These are phyloP conservation scores for Alouatta palliata DNA, from an alignment of 2,113 vertebrate genomes.

Conservation along the genomic window DNA sequence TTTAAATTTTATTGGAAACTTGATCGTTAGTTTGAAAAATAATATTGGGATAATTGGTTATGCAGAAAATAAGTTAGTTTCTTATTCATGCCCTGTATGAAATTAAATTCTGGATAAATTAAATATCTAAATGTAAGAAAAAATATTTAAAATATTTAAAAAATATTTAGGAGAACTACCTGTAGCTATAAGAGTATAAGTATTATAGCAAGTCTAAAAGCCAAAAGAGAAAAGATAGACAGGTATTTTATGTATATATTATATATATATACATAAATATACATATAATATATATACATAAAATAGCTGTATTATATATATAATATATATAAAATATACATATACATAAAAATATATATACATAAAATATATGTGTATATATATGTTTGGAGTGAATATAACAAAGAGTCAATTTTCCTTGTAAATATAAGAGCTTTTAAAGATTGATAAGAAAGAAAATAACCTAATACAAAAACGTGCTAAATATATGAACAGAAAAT, in stretches of 20 bases:
- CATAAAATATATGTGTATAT: no score
- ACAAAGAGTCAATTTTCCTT: not conserved
- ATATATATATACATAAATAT: no score
- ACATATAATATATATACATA: no score
- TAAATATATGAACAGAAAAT: not conserved
- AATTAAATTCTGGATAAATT: not conserved
- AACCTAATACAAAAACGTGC: not conserved
- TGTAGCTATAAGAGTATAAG: not conserved
- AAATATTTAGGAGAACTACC: not conserved
- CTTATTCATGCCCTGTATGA: not conserved
- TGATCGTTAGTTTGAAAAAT: not conserved
- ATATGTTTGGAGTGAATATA: not conserved
- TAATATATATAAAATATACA: no score
- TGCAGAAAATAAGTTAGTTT: not conserved
- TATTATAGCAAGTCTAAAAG: not conserved
- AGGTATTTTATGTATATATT: no score
- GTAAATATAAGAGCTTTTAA: not conserved
- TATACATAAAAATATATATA: no score
- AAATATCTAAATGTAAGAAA: not conserved
- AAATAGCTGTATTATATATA: no score
- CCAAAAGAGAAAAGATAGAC: not conserved
- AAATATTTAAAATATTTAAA: not conserved
- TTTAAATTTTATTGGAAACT: not conserved
- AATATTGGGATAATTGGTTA: not conserved
- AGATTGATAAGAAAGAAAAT: not conserved